Base-by-base conservation (phyloP, 2,888 invertebrate genomes). In the Rhagophthalmus giganteus region DNA sequence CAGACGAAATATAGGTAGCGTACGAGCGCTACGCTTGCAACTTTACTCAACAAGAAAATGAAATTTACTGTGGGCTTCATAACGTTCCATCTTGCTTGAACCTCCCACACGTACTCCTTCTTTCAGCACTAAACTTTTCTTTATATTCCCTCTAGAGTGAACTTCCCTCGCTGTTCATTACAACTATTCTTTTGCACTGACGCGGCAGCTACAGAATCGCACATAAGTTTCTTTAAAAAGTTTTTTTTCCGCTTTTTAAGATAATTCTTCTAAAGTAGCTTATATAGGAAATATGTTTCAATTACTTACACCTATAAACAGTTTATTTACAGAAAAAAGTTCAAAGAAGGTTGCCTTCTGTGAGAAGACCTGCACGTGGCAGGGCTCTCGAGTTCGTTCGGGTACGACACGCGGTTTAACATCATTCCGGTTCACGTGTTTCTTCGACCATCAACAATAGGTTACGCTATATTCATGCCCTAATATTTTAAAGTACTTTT, bases 51-150 rank as follows among this genome's bases (percentile, higher is more conserved):
- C 64, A 66, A 67, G 69, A 70, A 70, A 71, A 70, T 70, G 68
- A 69, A 71, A 71, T 70, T 71, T 70, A 66, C 65, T 62, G 63
- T 59, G 62, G 60, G 60, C 61, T 65, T 63, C 63, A 61, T 61
- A 60, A 62, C 62, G 60, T 60, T 61, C 64, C 65, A 63, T 66
- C 67, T 64, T 64, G 58, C 61, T 59, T 58, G 60, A 55, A 59
- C 64, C 64, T 66, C 64, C 62, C 67, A 61, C 66, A 65, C 68
- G 65, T 68, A 66, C 61, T 57, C 61, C 64, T 67, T 66, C 65
- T 68, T 69, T 68, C 66, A 66, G 63, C 67, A 66, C 69, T 67
- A 70, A 72, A 72, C 68, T 72, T 71, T 72, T 70, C 71, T 71
- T 70, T 71, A 71, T 71, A 68, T 70, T 71, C 68, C 66, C 70